Conservation (phyloP, 53 echinoderm and acorn worm species). For the Luidia sarsii region DNA sequence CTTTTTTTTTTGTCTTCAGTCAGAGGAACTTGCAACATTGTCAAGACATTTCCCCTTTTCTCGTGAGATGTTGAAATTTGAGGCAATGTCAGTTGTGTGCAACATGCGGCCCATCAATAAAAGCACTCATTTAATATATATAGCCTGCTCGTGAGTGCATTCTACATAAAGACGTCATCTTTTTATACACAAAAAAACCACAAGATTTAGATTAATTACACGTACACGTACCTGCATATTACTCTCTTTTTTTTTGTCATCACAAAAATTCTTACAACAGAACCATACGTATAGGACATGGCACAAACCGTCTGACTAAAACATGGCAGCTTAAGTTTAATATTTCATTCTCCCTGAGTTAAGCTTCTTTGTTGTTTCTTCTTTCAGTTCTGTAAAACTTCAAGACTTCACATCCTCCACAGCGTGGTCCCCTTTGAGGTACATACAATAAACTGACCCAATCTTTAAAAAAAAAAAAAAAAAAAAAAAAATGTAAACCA, state of each 20-base stretch:
- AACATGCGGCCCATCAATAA: slow-evolving; percentile 6
- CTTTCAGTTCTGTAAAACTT: background rate
- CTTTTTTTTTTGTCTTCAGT: no score
- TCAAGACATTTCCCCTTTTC: background rate
- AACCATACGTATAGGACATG: slow-evolving; percentile 52
- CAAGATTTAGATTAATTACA: slow-evolving; percentile 36
- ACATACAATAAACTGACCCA: slow-evolving; percentile 8
- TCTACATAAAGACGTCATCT: slow-evolving; percentile 48
- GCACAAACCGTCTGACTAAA: slow-evolving; percentile 29
- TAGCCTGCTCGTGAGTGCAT: slow-evolving; percentile 45
- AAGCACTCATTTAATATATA: slow-evolving; percentile 59
- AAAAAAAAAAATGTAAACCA: background rate
- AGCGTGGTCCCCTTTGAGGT: slow-evolving; percentile 46
- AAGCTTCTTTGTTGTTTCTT: slow-evolving; percentile 9
- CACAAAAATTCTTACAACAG: slow-evolving; percentile 13
- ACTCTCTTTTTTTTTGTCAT: slow-evolving; percentile 7
- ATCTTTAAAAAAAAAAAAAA: background rate
- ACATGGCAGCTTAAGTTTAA: slow-evolving; percentile 53
- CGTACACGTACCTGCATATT: slow-evolving; percentile 50
- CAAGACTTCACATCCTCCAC: slow-evolving; percentile 22
- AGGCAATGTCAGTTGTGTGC: slow-evolving; percentile 13
- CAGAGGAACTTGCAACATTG: no score
- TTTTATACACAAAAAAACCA: slow-evolving; percentile 54
- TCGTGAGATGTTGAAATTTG: background rate
- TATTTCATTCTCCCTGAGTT: slow-evolving; percentile 59